Conservation (phyloP, 2,888 invertebrate genomes). For the Pocota personata region DNA sequence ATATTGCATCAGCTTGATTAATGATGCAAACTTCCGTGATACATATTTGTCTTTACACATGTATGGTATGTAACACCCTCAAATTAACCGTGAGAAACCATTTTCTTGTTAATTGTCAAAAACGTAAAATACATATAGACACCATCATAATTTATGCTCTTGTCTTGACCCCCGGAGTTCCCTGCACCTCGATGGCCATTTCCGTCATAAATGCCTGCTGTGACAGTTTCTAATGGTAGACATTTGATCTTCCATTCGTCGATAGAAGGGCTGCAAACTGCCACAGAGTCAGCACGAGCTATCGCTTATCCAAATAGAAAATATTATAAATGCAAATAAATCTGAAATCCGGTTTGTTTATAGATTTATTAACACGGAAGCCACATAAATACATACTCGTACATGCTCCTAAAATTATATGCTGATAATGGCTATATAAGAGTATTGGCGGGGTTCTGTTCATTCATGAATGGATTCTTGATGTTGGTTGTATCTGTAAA, state of each 20-base stretch:
- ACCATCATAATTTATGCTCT: neutral
- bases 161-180: slow-evolving; percentile 6
- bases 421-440: neutral
- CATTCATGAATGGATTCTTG: slow-evolving; percentile 21
- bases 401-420: neutral
- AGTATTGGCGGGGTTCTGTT: neutral
- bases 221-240: neutral
- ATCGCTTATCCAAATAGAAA: slow-evolving; percentile 4
- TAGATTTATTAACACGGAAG: slow-evolving; percentile 40
- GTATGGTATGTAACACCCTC: neutral
- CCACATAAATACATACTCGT: slow-evolving; percentile 15
- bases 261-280: slow-evolving; percentile 4
- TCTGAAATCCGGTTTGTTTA: slow-evolving; percentile 38
- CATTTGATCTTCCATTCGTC: neutral
- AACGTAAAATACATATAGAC: neutral
- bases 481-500: neutral
- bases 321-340: neutral
- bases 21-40: slow-evolving; percentile 15
- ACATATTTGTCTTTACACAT: neutral
- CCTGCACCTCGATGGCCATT: neutral
- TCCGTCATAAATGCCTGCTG: neutral
- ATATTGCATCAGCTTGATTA: slow-evolving; percentile 5
- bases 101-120: neutral
- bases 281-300: neutral
- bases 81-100: neutral